Percentiles rank a stretch among this genome's conserved stretches.
Evolutionary conservation across 2,113 vertebrate genomes (phyloP).

Genomic region (Hemicordylus capensis): DNA sequence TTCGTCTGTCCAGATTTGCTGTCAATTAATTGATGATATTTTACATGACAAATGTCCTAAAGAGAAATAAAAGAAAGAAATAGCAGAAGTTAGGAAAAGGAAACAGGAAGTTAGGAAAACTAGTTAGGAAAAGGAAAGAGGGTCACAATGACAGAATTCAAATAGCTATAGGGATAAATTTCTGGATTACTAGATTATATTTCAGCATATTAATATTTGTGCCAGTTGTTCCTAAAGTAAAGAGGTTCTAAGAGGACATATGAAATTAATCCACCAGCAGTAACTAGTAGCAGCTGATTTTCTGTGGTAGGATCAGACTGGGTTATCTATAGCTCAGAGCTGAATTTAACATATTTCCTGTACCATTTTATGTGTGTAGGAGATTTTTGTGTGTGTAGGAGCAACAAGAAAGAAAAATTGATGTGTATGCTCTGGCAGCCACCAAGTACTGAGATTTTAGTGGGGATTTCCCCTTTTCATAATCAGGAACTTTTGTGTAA

Average conservation of each 20-base stretch:
- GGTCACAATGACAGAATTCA: not conserved
- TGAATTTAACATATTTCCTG: not conserved
- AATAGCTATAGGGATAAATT: not conserved
- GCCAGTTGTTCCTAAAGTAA: not conserved
- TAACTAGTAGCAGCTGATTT: not conserved
- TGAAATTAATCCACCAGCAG: not conserved
- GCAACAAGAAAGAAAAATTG: not conserved
- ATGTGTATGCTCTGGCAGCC: not conserved
- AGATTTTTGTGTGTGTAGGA: not conserved
- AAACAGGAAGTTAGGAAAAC: not conserved
- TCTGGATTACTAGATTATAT: not conserved
- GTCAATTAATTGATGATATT: not conserved
- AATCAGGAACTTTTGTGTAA: not conserved
- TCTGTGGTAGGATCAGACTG: not conserved
- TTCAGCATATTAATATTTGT: not conserved
- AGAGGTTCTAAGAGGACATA: not conserved
- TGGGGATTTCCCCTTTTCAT: not conserved
- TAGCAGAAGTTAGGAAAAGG: not conserved
- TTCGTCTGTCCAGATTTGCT: not conserved
- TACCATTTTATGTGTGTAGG: not conserved
- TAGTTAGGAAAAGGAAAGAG: not conserved
- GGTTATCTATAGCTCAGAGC: not conserved
- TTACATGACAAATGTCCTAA: not conserved
- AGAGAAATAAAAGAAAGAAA: not conserved
- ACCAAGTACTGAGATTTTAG: not conserved